A percentile compares a stretch with the other conserved stretches of the same genome.
phyloP scores from a whole-genome alignment of 2,113 vertebrate genomes.

The Tonatia bakeri region DNA sequence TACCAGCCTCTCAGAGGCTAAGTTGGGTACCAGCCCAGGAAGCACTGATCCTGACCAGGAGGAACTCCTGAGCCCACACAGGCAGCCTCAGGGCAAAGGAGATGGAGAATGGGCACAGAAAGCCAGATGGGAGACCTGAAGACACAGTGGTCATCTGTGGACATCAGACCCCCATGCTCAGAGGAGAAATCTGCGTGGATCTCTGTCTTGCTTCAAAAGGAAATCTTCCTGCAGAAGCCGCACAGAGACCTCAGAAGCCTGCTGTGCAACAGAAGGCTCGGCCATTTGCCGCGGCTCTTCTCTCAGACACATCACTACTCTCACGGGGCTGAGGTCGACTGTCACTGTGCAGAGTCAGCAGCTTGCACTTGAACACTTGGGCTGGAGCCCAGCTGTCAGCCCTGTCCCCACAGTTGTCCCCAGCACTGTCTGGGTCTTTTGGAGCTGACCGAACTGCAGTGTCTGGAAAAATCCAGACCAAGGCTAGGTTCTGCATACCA shows the following conservation, averaged over 20 bases:
- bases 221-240: not conserved
- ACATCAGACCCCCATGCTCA: not conserved
- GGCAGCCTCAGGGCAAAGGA: not conserved
- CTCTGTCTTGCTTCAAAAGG: not conserved
- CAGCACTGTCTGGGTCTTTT: slow-evolving; percentile 15
- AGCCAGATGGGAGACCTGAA: not conserved
- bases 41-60: not conserved
- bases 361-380: not conserved
- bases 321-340: not conserved
- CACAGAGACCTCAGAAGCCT: not conserved
- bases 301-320: not conserved
- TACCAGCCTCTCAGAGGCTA: not conserved
- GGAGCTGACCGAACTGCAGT: not conserved
- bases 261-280: not conserved
- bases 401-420: not conserved
- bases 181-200: not conserved
- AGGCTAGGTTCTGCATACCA: not conserved
- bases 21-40: not conserved
- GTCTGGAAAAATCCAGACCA: slow-evolving; percentile 35
- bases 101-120: not conserved
- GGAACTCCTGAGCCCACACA: not conserved
- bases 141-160: not conserved
- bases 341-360: not conserved
- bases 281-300: not conserved
- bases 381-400: slow-evolving; percentile 36